Conservation (phyloP, 2,797 vertebrate species). For the Tamandua tetradactyla region DNA sequence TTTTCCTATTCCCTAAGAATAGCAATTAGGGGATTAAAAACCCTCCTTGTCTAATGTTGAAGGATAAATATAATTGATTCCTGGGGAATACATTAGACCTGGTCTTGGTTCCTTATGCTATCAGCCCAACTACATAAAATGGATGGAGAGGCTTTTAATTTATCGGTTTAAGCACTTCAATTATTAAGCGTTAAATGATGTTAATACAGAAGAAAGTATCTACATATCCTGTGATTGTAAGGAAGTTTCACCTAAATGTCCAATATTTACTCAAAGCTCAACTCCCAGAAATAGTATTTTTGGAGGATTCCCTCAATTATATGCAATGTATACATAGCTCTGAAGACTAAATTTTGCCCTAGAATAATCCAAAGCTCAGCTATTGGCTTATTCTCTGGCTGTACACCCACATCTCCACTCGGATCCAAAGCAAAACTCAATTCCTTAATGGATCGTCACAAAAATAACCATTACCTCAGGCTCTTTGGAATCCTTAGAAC, state of each 20-base stretch:
- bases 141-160: background rate
- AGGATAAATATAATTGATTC: constrained; percentile 59
- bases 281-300: background rate
- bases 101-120: background rate
- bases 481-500: background rate
- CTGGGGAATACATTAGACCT: background rate
- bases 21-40: constrained; percentile 63
- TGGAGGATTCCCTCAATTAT: background rate
- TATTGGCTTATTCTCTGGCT: background rate
- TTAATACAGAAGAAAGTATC: background rate
- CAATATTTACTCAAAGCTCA: background rate
- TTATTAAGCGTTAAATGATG: constrained; percentile 16
- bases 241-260: background rate
- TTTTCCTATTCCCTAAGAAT: constrained; percentile 40
- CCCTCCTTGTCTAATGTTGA: constrained; percentile 46
- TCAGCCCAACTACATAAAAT: constrained; percentile 32
- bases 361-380: background rate
- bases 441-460: background rate
- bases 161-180: background rate
- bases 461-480: background rate
- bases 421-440: background rate
- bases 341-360: background rate
- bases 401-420: background rate
- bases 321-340: background rate
- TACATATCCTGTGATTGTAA: background rate